Base-by-base conservation (phyloP, 2,888 invertebrate species). In the Heteromurus nitidus region DNA sequence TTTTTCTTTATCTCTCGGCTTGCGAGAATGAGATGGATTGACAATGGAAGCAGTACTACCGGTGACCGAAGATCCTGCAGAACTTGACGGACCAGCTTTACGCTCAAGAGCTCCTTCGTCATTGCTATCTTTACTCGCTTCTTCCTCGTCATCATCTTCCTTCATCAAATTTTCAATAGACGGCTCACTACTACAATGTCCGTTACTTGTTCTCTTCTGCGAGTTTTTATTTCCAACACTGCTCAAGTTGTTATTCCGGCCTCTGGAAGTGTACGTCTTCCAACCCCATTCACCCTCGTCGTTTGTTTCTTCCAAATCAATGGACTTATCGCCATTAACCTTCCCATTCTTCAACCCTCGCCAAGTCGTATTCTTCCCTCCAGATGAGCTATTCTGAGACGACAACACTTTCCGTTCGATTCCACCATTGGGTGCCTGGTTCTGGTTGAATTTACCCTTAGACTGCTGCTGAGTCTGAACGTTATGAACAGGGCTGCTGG, bases 1-100 rank as follows among this genome's bases (percentile, higher is more conserved):
- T 36, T 84, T 84, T 50, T 87, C 87, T 53, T 84, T 84, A 42
- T 86, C 80, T 73, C 85, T 65, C 24, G 26, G 42, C 53, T 82
- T 82, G 30, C 80, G 79, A n/a, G 58, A 47, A 26, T 82, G 77
- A 82, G 82, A 31, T 30, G 50, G 0, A 22, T 42, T n/a, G 2
- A 26, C 67, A 24, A 64, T 31, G 20, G 72, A 70, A 44, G 16
- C 24, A 47, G 22, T 73, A 58, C n/a, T 53, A 42, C 26, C 44
- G 42, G 69, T 26, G 11, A n/a, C 22, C 0, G 64, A 42, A 28
- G 67, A 22, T 16, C n/a, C n/a, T n/a, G 36, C 82, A 50, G 58
- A 53, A 9, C 47, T 24, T 7, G 68, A 60, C 2, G 69, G 55
- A 16, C 30, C 24, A 28, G 79, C 53, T 26, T 67, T 73, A 31